Base-by-base conservation (phyloP, 1,140 invertebrate genomes). In the Agrilus planipennis region DNA sequence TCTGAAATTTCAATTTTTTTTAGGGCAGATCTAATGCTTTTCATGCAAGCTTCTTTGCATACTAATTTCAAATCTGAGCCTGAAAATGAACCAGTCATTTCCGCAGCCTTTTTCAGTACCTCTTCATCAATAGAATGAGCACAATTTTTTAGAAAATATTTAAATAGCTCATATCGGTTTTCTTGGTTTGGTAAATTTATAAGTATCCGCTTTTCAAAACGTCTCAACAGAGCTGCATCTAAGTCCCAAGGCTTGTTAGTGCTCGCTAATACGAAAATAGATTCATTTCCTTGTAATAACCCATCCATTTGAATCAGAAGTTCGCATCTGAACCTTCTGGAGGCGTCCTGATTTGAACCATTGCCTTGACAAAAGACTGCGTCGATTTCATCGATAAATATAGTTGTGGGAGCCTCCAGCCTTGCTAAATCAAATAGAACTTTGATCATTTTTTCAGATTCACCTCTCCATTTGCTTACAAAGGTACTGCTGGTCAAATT, bases 341-440 rank as follows among this genome's bases (percentile, higher is more conserved):
- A 86, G 0, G 92, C 90, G 62, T 98, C 94, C 50, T 94, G 90
- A 59, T 93, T 88, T 0, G 71, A 75, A 1, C 74, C 68, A 16
- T 80, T 79, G 15, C 82, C 63, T 39, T 75, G 74, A 0, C 81
- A 81, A 4, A 85, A 81, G 11, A 96, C 66, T 18, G 87, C 82
- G 58, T 99, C 94, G 34, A 97, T 81, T 66, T 99, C 94, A 60
- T 98, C 94, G 22, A 98, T 79, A 62, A 98, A 98, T 48, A 98
- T 90, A 23, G 89, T 89, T 1, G 87, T 84, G 0, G 94, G 94
- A 0, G 91, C 79, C 57, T 89, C 81, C 27, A 51, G 81, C n/a
- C 81, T 74, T 0, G 93, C 93, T 69, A 92, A 72, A 46, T 92
- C 84, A 47, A 89, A 89, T 11, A 95, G 65, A 0, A 90, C 73